Base-by-base conservation (phyloP, 2,797 vertebrate genomes). In the Phrynocephalus forsythii region DNA sequence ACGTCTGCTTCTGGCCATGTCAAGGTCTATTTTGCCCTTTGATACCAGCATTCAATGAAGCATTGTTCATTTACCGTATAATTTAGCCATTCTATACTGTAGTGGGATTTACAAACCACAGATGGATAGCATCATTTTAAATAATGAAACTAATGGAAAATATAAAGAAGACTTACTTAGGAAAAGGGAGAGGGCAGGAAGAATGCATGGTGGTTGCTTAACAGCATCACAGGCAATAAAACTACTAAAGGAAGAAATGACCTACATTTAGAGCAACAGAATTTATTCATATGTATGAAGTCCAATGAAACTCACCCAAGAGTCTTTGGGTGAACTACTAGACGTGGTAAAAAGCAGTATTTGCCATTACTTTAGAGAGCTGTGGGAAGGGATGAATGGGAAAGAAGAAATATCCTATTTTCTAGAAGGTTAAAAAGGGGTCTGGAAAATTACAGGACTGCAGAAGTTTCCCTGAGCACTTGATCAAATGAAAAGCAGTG, bases 201-300 rank as follows among this genome's bases (percentile, higher is more conserved):
- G 79, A 89, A 92, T 93, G 93, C 90, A 91, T 92, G 91, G 87
- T 81, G 50, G 80, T 16, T 88, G 82, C 86, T 89, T 90, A 92
- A 92, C 90, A 90, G 92, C 95, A 91, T 94, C 94, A 86, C 88
- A 86, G 91, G 90, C 90, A 95, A 85, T 87, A 89, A 83, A 79
- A 87, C 89, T 88, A 89, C 4, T 69, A 71, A 86, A 85, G 83
- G 82, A 38, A 15, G 84, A 88, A 86, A 66, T 86, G 86, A 6
- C 28, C 0, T 1, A 24, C 0, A 3, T 22, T 1, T 79, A 63
- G 85, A 38, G 0, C 33, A 56, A 83, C 66, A 0, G 48, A 16
- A 76, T 11, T 10, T 86, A 82, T 79, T 83, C 79, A 7, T 80
- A n/a, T 56, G 13, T 63, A 38, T 0, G 0, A 22, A 56, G 0